Base-by-base conservation (phyloP, 2,888 invertebrate species). In the Itoplectis maculator region DNA sequence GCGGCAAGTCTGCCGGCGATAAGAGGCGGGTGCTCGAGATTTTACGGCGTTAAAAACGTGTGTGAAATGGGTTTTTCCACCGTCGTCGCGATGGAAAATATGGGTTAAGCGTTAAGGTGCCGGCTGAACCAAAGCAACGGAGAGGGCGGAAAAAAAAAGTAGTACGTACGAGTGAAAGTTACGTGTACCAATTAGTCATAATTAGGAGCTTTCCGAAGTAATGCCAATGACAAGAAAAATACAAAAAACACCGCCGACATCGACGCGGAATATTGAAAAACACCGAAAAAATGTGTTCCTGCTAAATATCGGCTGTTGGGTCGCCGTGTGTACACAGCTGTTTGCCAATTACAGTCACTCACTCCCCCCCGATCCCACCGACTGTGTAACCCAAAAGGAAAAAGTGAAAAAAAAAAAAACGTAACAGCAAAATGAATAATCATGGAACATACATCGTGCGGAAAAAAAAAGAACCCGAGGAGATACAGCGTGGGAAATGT, bases 81-180 rank as follows among this genome's bases (percentile, higher is more conserved):
- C 51, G 42, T 11, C 8, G 74, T 23, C 51, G 40, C 29, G 29
- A 15, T 37, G 15, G 20, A 63, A 74, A 74, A 65, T n/a, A n/a
- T 63, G 49, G 51, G 23, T 54, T 42, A 63, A 74, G 65, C 23
- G 63, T 51, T n/a, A n/a, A 37, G 49, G 49, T 74, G 51, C 23
- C 63, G 51, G 83, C 80, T 75, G 74, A 80, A 61, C 59, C 65
- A 66, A 84, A 81, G 86, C 81, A 86, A 54, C 20, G 9, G 9
- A 20, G 84, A 84, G 11, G 82, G 84, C 73, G 1, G 42, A 78
- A 47, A 56, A 47, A 69, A 66, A 69, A 54, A 73, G 74, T 35
- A 74, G 7, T 45, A 37, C 66, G 59, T 59, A 59, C 15, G 49
- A 18, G 42, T 7, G 35, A 68, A 40, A n/a, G 29, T 5, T 29